Conservation (phyloP, 2,888 invertebrate species). For the Thera obeliscata region DNA sequence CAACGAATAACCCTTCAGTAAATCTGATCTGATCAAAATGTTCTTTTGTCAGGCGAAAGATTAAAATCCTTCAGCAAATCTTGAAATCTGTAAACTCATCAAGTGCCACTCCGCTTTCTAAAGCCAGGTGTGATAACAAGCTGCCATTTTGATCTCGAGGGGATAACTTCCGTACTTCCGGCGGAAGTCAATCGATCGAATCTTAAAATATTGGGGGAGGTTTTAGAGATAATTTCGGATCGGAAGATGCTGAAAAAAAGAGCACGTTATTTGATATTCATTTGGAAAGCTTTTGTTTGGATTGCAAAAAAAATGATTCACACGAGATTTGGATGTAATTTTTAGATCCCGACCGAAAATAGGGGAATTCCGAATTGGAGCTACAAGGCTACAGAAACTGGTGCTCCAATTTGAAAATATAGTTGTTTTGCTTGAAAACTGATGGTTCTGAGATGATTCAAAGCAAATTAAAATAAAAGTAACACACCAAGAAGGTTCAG, state of each 20-base stretch:
- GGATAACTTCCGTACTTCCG: slow-evolving; percentile 63
- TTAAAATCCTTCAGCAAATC: slow-evolving; percentile 15
- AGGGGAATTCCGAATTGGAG: too few species aligned
- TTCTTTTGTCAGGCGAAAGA: background rate
- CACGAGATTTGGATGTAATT: background rate
- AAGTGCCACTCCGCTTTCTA: slow-evolving; percentile 24
- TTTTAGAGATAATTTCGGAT: slow-evolving; percentile 44
- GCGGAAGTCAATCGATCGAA: slow-evolving; percentile 56
- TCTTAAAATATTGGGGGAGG: slow-evolving; percentile 39
- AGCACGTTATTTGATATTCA: slow-evolving; percentile 27
- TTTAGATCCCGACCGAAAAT: too few species aligned
- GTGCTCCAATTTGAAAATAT: too few species aligned
- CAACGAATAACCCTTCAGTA: too few species aligned
- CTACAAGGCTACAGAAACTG: too few species aligned
- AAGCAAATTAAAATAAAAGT: too few species aligned
- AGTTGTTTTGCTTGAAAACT: too few species aligned
- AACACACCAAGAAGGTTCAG: too few species aligned
- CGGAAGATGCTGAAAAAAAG: slow-evolving; percentile 34
- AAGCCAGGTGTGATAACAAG: slow-evolving; percentile 54
- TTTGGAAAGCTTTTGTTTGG: slow-evolving; percentile 6
- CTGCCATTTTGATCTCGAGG: slow-evolving; percentile 56
- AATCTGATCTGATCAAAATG: too few species aligned
- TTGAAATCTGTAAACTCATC: slow-evolving; percentile 32
- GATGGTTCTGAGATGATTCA: too few species aligned
- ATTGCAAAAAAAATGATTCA: background rate